A percentile compares a stretch with the other conserved stretches of the same genome.
Conservation (phyloP, 2,888 invertebrate species). For the Panopea generosa region DNA sequence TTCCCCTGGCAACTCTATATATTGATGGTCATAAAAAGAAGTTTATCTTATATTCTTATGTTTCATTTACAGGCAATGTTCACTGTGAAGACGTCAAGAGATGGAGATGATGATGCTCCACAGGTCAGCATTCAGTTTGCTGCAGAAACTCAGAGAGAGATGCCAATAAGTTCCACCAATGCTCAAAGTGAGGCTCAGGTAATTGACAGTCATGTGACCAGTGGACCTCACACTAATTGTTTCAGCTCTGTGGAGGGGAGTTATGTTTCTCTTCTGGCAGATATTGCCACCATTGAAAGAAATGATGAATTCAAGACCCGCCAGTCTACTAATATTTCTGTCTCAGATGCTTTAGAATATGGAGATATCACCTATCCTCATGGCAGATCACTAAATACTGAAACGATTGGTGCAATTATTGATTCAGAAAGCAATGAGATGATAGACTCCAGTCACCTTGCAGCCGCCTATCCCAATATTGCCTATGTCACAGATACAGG, state of each 20-base stretch:
- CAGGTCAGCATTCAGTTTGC: neutral
- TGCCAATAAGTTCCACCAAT: neutral
- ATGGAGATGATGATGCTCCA: neutral
- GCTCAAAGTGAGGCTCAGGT: neutral
- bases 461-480: too few relatives aligned
- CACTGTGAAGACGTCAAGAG: neutral
- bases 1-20: too few relatives aligned
- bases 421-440: too few relatives aligned
- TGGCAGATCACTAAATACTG: too few relatives aligned
- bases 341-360: neutral
- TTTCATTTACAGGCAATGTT: neutral
- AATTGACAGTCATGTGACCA: neutral
- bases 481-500: too few relatives aligned
- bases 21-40: too few relatives aligned
- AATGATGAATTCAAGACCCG: neutral
- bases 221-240: neutral
- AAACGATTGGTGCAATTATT: too few relatives aligned
- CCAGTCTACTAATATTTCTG: neutral
- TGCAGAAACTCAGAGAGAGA: neutral
- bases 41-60: too few relatives aligned
- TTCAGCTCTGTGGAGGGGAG: constrained; percentile 11
- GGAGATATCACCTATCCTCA: too few relatives aligned
- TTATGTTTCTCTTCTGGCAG: constrained; percentile 28
- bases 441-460: too few relatives aligned
- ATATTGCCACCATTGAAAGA: constrained; percentile 3